These are phyloP conservation scores for Bubo scandiacus DNA, from an alignment of 2,113 vertebrate genomes.

Conservation along the genomic window DNA sequence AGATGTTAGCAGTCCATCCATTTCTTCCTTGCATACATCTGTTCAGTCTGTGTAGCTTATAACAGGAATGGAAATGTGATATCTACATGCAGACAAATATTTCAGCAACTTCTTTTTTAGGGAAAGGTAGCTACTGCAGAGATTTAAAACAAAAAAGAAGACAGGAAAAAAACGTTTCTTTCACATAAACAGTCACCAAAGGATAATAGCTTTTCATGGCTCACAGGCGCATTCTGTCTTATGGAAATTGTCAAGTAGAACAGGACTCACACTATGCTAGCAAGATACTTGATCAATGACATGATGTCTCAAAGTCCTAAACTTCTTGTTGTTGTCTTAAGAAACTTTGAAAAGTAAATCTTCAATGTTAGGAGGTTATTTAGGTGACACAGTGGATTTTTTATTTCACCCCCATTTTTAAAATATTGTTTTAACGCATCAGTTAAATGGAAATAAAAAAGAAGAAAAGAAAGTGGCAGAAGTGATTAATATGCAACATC, in stretches of 20 bases:
- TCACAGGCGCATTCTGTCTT: background rate
- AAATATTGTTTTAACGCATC: background rate
- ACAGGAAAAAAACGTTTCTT: background rate
- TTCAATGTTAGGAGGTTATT: background rate
- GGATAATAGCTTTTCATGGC: background rate
- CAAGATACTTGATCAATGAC: background rate
- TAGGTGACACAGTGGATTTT: background rate
- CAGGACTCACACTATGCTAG: background rate
- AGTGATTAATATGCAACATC: background rate
- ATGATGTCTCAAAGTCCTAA: background rate
- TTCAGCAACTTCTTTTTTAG: background rate
- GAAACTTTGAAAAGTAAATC: background rate
- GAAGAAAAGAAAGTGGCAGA: accelerated
- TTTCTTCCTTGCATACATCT: background rate
- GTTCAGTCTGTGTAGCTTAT: background rate
- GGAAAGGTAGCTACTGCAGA: background rate
- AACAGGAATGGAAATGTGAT: background rate
- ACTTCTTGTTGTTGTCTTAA: background rate
- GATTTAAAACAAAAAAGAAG: background rate
- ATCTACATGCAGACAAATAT: background rate
- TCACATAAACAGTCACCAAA: background rate
- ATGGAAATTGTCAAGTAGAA: background rate
- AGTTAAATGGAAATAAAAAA: background rate
- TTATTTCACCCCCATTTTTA: accelerated
- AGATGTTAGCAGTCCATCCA: background rate